Conservation (phyloP, 2,113 vertebrate genomes). For the Sander lucioperca region DNA sequence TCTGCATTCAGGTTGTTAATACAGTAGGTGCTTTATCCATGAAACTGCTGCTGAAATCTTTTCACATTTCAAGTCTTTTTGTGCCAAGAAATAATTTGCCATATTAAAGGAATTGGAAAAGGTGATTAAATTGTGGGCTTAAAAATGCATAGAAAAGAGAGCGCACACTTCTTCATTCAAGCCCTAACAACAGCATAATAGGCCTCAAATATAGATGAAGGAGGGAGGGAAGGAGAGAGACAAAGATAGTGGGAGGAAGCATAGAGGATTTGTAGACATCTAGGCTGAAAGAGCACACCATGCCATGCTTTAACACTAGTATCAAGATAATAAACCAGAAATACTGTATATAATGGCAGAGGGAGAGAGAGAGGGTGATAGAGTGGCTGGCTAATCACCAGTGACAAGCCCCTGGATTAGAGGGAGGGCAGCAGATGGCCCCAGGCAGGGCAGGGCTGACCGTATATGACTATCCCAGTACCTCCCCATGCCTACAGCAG, state of each 20-base stretch:
- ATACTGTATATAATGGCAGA: slow-evolving; percentile 34
- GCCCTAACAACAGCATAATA: slow-evolving; percentile 40
- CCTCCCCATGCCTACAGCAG: slow-evolving; percentile 40
- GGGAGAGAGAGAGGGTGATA: slow-evolving; percentile 46
- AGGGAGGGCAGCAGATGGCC: slow-evolving; percentile 83
- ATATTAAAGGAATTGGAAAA: slow-evolving; percentile 41
- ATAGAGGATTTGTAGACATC: slow-evolving; percentile 44
- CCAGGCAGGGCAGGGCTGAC: slow-evolving; percentile 47
- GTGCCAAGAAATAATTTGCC: slow-evolving; percentile 20
- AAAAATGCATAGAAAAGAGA: slow-evolving; percentile 26
- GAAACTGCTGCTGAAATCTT: slow-evolving; percentile 27
- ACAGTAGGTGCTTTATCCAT: neutral
- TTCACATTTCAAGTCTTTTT: slow-evolving; percentile 22
- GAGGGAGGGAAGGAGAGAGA: slow-evolving; percentile 4
- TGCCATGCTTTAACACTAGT: slow-evolving; percentile 25
- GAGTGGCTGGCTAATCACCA: slow-evolving; percentile 78
- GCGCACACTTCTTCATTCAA: slow-evolving; percentile 45
- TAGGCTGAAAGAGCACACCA: slow-evolving; percentile 24
- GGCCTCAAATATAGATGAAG: slow-evolving; percentile 42
- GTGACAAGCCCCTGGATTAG: slow-evolving; percentile 81
- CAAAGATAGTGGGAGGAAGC: slow-evolving; percentile 9
- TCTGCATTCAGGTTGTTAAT: slow-evolving; percentile 10
- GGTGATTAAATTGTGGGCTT: slow-evolving; percentile 25
- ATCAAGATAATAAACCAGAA: slow-evolving; percentile 55
- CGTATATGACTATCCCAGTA: slow-evolving; percentile 46